Evolutionary conservation across 1,140 invertebrate species (phyloP).

Genomic region (Magallana ariakensis): DNA sequence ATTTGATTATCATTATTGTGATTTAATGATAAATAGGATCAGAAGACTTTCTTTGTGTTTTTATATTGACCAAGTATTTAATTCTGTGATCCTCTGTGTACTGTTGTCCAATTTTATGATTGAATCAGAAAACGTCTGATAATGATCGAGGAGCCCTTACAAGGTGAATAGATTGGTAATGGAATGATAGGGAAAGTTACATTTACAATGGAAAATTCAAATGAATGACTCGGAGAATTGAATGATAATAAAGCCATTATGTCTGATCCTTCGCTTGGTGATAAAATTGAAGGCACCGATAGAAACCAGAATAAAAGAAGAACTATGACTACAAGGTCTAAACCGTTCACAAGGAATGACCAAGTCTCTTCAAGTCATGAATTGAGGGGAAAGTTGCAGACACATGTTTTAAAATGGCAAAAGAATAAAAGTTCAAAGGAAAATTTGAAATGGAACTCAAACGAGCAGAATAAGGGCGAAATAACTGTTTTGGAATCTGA

Average conservation of each 20-base stretch:
- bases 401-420: not conserved
- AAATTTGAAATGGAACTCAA: not conserved
- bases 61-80: not conserved
- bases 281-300: not conserved
- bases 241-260: not conserved
- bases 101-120: not conserved
- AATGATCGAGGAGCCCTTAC: not conserved
- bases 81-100: not conserved
- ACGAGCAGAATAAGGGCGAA: not conserved
- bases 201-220: slow-evolving; percentile 19
- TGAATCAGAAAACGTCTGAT: not conserved
- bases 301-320: not conserved
- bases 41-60: not conserved
- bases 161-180: not conserved
- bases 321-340: not conserved
- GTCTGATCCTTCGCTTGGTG: not conserved
- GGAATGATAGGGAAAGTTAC: not conserved
- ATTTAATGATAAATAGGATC: no score
- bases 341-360: not conserved
- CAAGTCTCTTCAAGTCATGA: not conserved
- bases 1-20: no score
- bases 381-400: not conserved
- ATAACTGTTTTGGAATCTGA: not conserved
- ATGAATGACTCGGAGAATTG: not conserved
- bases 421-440: not conserved